These are phyloP conservation scores for Apamea epomidion DNA, from an alignment of 2,888 invertebrate genomes.

Conservation along the genomic window DNA sequence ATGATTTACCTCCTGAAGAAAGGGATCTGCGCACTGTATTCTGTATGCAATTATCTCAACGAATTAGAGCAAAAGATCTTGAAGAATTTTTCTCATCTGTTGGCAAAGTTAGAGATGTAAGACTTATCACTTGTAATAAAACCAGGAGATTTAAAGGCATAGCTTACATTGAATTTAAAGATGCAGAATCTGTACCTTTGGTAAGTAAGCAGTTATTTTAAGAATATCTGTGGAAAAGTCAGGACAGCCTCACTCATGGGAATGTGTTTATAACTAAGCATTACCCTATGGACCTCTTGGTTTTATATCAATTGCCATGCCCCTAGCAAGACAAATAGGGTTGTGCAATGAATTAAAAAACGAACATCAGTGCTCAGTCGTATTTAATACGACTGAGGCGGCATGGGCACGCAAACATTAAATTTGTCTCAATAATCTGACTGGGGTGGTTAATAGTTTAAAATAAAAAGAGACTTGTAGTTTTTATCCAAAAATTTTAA, in stretches of 20 bases:
- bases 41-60: conserved; percentile 99
- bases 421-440: not conserved
- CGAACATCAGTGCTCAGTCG: not conserved
- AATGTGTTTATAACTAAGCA: not conserved
- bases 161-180: conserved; percentile 99
- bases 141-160: conserved; percentile 99
- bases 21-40: conserved; percentile 99
- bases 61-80: conserved; percentile 97
- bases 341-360: not conserved
- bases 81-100: conserved; percentile 99
- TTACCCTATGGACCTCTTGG: not conserved
- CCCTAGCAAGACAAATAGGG: not conserved
- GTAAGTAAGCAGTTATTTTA: conserved; percentile 87
- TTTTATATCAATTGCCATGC: not conserved
- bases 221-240: not conserved
- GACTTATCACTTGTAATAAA: conserved; percentile 99
- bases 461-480: not conserved
- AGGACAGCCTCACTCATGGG: not conserved
- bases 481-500: not conserved
- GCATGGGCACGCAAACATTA: not conserved
- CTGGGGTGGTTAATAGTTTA: not conserved
- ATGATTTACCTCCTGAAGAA: conserved; percentile 98
- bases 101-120: conserved; percentile 99
- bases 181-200: conserved; percentile 98
- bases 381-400: no score